These are phyloP conservation scores for Psettodes erumei DNA, from an alignment of 2,113 vertebrate species.

Conservation along the genomic window DNA sequence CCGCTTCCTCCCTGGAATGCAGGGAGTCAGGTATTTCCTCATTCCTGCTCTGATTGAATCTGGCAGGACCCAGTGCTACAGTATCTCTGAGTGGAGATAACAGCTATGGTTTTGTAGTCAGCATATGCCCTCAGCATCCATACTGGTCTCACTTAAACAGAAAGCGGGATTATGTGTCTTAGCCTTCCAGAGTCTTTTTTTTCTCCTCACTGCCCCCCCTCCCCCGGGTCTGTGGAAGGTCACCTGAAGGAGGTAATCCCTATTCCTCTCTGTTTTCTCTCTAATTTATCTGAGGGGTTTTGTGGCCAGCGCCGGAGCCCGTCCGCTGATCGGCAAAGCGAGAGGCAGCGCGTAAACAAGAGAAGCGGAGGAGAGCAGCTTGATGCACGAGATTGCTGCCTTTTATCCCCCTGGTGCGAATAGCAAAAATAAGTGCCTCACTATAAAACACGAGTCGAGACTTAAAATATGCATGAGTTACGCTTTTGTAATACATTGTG, in stretches of 20 bases:
- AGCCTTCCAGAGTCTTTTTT: conserved; percentile 64
- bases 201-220: conserved; percentile 44
- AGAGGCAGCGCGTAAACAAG: conserved; percentile 52
- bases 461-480: conserved; percentile 74
- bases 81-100: conserved; percentile 65
- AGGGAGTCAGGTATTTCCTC: conserved; percentile 2
- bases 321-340: conserved; percentile 67
- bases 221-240: conserved; percentile 72
- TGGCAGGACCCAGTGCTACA: conserved; percentile 60
- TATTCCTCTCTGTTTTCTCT: conserved; percentile 67
- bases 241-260: conserved; percentile 81
- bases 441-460: conserved; percentile 52
- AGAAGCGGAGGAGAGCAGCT: conserved; percentile 48
- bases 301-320: conserved; percentile 58
- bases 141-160: conserved; percentile 56
- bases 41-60: conserved; percentile 57
- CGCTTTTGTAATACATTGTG: conserved; percentile 58
- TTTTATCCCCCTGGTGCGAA: conserved; percentile 75
- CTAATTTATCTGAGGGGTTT: conserved; percentile 75
- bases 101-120: conserved; percentile 53
- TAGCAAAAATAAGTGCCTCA: conserved; percentile 65
- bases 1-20: conserved; percentile 32
- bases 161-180: conserved; percentile 75
- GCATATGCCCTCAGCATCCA: conserved; percentile 50
- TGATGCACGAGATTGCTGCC: conserved; percentile 65